These are phyloP conservation scores for Papilio dardanus DNA, from an alignment of 1,140 invertebrate genomes.

Conservation along the genomic window DNA sequence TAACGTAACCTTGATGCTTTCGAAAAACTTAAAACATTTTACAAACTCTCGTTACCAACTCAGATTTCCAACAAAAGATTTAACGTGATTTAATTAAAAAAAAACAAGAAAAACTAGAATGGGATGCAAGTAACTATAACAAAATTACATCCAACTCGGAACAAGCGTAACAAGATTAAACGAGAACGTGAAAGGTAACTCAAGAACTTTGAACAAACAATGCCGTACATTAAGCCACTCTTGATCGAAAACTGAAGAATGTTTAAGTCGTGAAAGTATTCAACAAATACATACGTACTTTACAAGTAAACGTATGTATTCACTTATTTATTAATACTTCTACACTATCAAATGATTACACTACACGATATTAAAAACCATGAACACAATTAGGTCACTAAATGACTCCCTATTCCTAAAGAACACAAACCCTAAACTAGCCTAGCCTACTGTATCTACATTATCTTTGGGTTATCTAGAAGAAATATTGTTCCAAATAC, in stretches of 20 bases:
- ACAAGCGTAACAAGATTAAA: slow-evolving; percentile 53
- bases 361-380: slow-evolving; percentile 8
- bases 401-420: slow-evolving; percentile 32
- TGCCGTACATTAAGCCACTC: slow-evolving; percentile 77
- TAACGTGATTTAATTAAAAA: slow-evolving; percentile 31
- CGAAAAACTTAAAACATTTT: slow-evolving; percentile 27
- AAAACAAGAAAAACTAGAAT: slow-evolving; percentile 32
- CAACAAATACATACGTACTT: slow-evolving; percentile 11
- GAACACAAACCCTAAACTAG: slow-evolving; percentile 42
- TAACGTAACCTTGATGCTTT: slow-evolving; percentile 12
- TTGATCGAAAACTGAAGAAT: slow-evolving; percentile 36
- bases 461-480: slow-evolving; percentile 63
- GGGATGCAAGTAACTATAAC: slow-evolving; percentile 44
- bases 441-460: slow-evolving; percentile 53
- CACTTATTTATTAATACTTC: neutral
- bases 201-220: slow-evolving; percentile 59
- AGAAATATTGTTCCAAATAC: slow-evolving; percentile 40
- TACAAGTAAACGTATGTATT: neutral
- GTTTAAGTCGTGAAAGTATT: slow-evolving; percentile 29
- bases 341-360: neutral
- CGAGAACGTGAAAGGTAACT: slow-evolving; percentile 57
- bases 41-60: neutral
- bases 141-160: slow-evolving; percentile 45
- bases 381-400: slow-evolving; percentile 33
- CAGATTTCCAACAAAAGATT: slow-evolving; percentile 14